Evolutionary conservation across 2,797 vertebrate genomes (phyloP), one percentile per base, ranked within the genome.

Genomic region (Thaleichthys pacificus): DNA sequence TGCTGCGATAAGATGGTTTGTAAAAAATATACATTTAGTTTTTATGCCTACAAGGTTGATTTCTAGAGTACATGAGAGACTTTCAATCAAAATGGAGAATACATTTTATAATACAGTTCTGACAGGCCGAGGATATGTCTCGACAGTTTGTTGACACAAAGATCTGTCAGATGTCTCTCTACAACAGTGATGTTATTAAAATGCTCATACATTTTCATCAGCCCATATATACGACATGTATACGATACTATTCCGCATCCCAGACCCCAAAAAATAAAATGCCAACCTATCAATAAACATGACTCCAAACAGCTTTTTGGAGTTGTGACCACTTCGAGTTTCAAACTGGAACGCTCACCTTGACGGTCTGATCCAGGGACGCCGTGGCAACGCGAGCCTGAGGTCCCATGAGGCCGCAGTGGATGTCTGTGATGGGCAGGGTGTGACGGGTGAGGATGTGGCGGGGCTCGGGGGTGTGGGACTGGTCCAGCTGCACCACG

Each of bases 361-460:
- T 99, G 1, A 95, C 94, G 0, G 97, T 99, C 84, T 98, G 97
- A 89, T 98, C 97, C 47, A 99, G 89, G 0, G 97, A 98, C 1
- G 96, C 91, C 0, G 96, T 97, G 47, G 93, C 95, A 0, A 95
- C 92, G 62, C 97, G 88, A 11, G 95, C 95, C 88, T 96, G 89
- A 56, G 94, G 91, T 69, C 97, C 97, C 72, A 98, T 97, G 0
- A 96, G 88, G 72, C 97, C 97, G 0, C 97, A 98, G 89, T 96
- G 95, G 81, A 99, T 82, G 87, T 99, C 97, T 0, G 97, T 99
- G 91, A 99, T 92, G 70, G 97, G 97, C 17, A 99, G 93, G 5
- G 95, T 95, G 84, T 99, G 97, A 3, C 89, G 94, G n/a, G 95
- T 94, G 89, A 97, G 95, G 63, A 97, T 86, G 0, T 98, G 95